These are phyloP conservation scores for Adoxophyes honmai DNA, from an alignment of 1,140 invertebrate species.

Conservation along the genomic window DNA sequence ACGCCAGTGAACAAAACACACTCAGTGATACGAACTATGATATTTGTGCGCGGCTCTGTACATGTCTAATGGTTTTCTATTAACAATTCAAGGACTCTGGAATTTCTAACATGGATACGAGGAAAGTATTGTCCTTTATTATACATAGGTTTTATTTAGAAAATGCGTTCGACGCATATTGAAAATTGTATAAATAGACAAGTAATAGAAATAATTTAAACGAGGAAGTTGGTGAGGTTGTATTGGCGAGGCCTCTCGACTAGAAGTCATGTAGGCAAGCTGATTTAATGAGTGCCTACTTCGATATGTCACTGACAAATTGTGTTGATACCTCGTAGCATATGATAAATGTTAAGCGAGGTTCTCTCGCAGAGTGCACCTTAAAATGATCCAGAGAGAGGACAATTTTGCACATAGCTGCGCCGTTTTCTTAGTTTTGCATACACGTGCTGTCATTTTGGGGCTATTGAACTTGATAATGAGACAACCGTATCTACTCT, in stretches of 20 bases:
- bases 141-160: slow-evolving; percentile 12
- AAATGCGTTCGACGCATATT: neutral
- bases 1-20: slow-evolving; percentile 52
- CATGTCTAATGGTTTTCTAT: slow-evolving; percentile 60
- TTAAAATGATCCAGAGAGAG: slow-evolving; percentile 54
- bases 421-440: slow-evolving; percentile 56
- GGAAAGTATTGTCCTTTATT: slow-evolving; percentile 66
- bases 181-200: neutral
- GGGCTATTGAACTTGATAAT: slow-evolving; percentile 76
- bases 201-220: neutral
- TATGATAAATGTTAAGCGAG: slow-evolving; percentile 57
- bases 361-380: slow-evolving; percentile 51
- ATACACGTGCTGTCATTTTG: slow-evolving; percentile 71
- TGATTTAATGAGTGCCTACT: slow-evolving; percentile 14
- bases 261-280: neutral
- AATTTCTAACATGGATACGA: slow-evolving; percentile 66
- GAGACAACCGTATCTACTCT: slow-evolving; percentile 63
- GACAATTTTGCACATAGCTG: slow-evolving; percentile 56
- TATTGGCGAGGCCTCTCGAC: neutral
- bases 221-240: neutral
- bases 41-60: slow-evolving; percentile 57
- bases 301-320: slow-evolving; percentile 61
- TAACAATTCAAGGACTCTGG: slow-evolving; percentile 62
- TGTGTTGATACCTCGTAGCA: slow-evolving; percentile 56
- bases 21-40: slow-evolving; percentile 70